A percentile compares a stretch with the other conserved stretches of the same genome.
phyloP scores from a whole-genome alignment of 2,888 invertebrate species.

The Stenichneumon culpator region DNA sequence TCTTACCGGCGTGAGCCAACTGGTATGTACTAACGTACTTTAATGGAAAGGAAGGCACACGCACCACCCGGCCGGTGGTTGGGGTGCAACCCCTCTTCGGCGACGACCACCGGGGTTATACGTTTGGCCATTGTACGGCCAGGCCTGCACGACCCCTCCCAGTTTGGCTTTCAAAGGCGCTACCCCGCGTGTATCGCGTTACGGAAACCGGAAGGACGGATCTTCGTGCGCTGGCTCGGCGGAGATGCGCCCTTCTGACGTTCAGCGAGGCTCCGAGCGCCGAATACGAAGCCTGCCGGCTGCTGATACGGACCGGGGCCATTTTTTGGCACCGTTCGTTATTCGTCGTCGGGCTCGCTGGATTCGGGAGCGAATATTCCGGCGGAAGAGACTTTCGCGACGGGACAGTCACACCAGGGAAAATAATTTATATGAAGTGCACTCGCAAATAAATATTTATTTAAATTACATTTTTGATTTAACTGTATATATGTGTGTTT shows the following conservation, averaged over 20 bases:
- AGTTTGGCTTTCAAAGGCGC: conserved; percentile 19
- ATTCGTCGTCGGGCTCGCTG: conserved; percentile 13
- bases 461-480: no score
- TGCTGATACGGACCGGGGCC: conserved; percentile 5
- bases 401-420: neutral
- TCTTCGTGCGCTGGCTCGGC: neutral
- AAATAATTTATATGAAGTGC: neutral
- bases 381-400: neutral
- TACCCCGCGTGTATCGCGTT: conserved; percentile 11
- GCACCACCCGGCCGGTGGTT: conserved; percentile 67
- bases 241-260: neutral
- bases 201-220: neutral
- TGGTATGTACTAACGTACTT: conserved; percentile 75
- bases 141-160: conserved; percentile 68
- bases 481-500: no score
- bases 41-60: conserved; percentile 72
- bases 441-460: neutral
- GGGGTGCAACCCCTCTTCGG: conserved; percentile 68
- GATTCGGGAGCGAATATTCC: neutral
- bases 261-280: neutral
- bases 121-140: conserved; percentile 73
- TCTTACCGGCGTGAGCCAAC: conserved; percentile 71
- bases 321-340: conserved; percentile 5
- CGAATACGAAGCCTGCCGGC: conserved; percentile 17
- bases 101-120: conserved; percentile 69